Evolutionary conservation across 1,140 invertebrate genomes (phyloP).

Genomic region (Hormaphis cornu): DNA sequence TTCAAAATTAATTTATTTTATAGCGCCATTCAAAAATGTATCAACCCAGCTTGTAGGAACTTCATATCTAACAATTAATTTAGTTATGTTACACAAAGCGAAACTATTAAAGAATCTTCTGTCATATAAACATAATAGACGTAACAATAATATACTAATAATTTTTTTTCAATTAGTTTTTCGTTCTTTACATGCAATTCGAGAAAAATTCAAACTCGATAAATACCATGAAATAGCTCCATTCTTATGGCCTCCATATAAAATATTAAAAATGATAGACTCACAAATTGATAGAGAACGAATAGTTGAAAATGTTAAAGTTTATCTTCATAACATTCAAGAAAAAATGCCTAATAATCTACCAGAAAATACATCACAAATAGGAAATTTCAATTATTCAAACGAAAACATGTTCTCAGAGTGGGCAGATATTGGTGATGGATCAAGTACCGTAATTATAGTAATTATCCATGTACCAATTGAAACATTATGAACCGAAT

Average conservation of each 20-base stretch:
- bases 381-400: too few relatives aligned
- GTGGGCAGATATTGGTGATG: too few relatives aligned
- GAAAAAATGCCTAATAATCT: too few relatives aligned
- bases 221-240: not conserved
- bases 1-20: not conserved
- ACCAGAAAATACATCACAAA: too few relatives aligned
- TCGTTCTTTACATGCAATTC: not conserved
- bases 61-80: not conserved
- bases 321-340: too few relatives aligned
- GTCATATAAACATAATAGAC: not conserved
- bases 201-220: not conserved
- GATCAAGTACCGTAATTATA: too few relatives aligned
- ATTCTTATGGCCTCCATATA: not conserved
- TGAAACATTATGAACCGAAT: not conserved
- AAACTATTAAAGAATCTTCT: not conserved
- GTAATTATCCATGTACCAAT: too few relatives aligned
- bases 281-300: too few relatives aligned
- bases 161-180: not conserved
- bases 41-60: not conserved
- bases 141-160: not conserved
- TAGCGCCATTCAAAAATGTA: not conserved
- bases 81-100: not conserved
- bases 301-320: too few relatives aligned
- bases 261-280: not conserved
- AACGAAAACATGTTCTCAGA: too few relatives aligned